A percentile compares a stretch with the other conserved stretches of the same genome.
Conservation (phyloP, 2,888 invertebrate species). For the Syrista parreyssii region DNA sequence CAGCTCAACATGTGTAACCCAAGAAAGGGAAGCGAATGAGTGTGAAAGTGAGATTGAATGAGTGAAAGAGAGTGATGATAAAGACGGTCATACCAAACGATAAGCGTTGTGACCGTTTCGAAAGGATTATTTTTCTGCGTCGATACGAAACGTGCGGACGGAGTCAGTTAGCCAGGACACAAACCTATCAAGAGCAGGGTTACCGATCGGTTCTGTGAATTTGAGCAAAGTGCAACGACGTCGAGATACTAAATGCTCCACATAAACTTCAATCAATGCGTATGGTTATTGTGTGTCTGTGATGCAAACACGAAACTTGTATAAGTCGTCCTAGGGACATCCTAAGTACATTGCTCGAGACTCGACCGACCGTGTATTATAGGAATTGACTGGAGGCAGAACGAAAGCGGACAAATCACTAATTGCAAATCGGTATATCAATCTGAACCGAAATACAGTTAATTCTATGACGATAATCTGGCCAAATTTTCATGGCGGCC, state of each 20-base stretch:
- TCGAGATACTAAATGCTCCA: not conserved
- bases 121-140: not conserved
- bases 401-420: conserved; percentile 8
- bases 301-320: conserved; percentile 41
- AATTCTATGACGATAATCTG: not conserved
- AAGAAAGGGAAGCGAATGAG: not conserved
- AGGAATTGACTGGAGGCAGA: conserved; percentile 27
- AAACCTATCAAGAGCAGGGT: not conserved
- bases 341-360: conserved; percentile 32
- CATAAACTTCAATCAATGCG: not conserved
- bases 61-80: not conserved
- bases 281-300: conserved; percentile 30
- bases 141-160: not conserved
- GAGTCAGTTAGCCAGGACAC: not conserved
- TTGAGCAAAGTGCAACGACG: conserved; percentile 9
- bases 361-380: conserved; percentile 25
- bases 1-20: not conserved
- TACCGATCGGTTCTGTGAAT: not conserved
- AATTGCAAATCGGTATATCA: not conserved
- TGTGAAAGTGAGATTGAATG: conserved; percentile 17
- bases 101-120: not conserved
- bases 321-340: conserved; percentile 40
- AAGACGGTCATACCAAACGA: not conserved
- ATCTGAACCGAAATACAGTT: not conserved
- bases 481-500: not conserved